Base-by-base conservation (phyloP, 2,113 vertebrate species). In the Menidia beryllina region DNA sequence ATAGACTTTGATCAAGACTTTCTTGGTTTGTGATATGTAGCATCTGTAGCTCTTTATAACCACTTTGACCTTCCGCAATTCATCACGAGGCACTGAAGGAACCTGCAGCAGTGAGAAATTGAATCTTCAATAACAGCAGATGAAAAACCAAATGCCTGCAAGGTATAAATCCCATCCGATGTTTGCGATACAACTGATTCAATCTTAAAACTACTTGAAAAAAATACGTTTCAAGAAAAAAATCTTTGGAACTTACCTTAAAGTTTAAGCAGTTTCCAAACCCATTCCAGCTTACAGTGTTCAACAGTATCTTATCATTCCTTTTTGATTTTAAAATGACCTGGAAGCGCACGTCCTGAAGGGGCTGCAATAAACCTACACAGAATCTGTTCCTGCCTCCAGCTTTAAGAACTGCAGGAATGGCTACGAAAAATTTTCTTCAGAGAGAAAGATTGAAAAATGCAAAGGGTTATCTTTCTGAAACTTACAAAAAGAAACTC, bases 371-470 rank as follows among this genome's bases (percentile, higher is more conserved):
- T 49, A 94, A 59, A 64, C 71, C 91, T 0, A 26, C 51, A 58
- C 91, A 94, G 24, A 93, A 54, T 36, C 59, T 86, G 12, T 81
- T 80, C 19, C 85, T 36, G 39, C 85, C 68, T 64, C 83, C 92
- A 9, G 91, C 75, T 60, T 91, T 82, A 12, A 93, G 82, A 36
- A 88, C 48, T 1, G 89, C 90, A 68, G 93, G 91, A 59, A 93
- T 60, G 30, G 86, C 79, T 10, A 93, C 90, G 41, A 89, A 69
- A 81, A 87, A 89, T 2, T 81, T 24, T 54, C 89, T 89, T 25
- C 36, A 69, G 17, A 39, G 1, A 8, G 13, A 69, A 5, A 85
- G 2, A 54, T 0, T 25, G 26, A 58, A 19, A 1, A 11, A 4
- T 63, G 3, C 39, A 27, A 1, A 49, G 4, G 12, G 52, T 26